These are phyloP conservation scores for Brachionus rubens DNA, from an alignment of 1,140 invertebrate species.

Conservation along the genomic window DNA sequence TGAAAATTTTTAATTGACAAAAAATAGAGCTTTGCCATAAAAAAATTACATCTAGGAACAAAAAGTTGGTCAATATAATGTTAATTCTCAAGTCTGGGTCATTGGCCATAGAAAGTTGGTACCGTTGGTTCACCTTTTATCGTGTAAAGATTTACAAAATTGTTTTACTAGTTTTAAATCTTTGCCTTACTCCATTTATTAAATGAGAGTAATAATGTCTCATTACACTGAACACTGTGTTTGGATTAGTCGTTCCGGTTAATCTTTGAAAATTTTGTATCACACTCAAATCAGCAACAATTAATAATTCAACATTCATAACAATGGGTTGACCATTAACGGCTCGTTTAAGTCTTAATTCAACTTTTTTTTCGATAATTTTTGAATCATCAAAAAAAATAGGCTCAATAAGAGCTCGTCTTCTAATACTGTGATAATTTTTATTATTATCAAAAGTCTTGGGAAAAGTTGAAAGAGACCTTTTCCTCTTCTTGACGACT, in stretches of 20 bases:
- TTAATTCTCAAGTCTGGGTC: slow-evolving; percentile 35
- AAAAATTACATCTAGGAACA: slow-evolving; percentile 1
- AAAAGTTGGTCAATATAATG: slow-evolving; percentile 23
- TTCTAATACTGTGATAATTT: too few relatives aligned
- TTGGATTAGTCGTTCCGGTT: not conserved
- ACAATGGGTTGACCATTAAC: slow-evolving; percentile 24
- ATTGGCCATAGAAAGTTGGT: not conserved
- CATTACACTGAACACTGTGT: slow-evolving; percentile 11
- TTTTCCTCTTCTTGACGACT: too few relatives aligned
- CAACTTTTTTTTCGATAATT: not conserved
- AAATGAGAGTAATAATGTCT: slow-evolving; percentile 30
- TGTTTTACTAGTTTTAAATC: not conserved
- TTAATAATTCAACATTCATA: slow-evolving; percentile 10
- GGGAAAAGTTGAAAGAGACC: too few relatives aligned
- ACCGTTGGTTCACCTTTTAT: slow-evolving; percentile 1
- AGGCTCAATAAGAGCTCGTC: not conserved
- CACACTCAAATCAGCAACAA: slow-evolving; percentile 29
- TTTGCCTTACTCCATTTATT: not conserved
- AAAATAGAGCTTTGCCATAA: not conserved
- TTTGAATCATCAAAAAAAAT: slow-evolving; percentile 15
- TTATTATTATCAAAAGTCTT: too few relatives aligned
- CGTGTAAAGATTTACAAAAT: not conserved
- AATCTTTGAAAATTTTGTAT: not conserved
- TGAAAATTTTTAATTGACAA: not conserved
- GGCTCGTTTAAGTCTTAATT: not conserved